phyloP scores from a whole-genome alignment of 2,113 vertebrate species.

The Cepphus grylle region DNA sequence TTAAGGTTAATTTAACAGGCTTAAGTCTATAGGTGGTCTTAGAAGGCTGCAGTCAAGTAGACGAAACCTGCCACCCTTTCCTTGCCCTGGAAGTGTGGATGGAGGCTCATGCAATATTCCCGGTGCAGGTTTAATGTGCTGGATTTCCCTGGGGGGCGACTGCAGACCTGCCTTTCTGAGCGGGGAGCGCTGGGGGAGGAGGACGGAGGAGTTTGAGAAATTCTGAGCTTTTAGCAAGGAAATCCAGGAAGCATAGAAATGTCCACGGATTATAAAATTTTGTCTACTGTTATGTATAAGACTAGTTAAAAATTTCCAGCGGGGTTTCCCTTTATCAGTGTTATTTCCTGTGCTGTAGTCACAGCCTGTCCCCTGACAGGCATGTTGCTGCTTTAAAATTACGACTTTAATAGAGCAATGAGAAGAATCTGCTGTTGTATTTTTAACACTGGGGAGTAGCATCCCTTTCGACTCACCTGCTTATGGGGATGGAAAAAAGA shows the following conservation, averaged over 20 bases:
- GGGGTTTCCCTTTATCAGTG: constrained; percentile 7
- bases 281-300: constrained; percentile 6
- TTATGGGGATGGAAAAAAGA: background rate
- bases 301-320: constrained; percentile 1
- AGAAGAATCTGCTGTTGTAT: background rate
- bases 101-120: background rate
- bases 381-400: background rate
- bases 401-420: background rate
- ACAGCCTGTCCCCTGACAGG: background rate
- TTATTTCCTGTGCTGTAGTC: background rate
- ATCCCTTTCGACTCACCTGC: background rate
- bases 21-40: constrained; percentile 58
- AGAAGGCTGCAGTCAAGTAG: constrained; percentile 20
- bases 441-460: background rate
- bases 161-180: background rate
- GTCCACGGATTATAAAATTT: background rate
- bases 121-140: background rate
- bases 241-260: background rate
- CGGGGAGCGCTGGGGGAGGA: background rate
- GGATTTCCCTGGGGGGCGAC: background rate
- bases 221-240: background rate
- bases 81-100: background rate
- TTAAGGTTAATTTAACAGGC: constrained; percentile 54
- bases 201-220: background rate
- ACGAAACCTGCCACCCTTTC: background rate